Percentiles rank a stretch among this genome's conserved stretches.
Evolutionary conservation across 2,888 invertebrate genomes (phyloP).

Genomic region (Pristionchus arcanus): DNA sequence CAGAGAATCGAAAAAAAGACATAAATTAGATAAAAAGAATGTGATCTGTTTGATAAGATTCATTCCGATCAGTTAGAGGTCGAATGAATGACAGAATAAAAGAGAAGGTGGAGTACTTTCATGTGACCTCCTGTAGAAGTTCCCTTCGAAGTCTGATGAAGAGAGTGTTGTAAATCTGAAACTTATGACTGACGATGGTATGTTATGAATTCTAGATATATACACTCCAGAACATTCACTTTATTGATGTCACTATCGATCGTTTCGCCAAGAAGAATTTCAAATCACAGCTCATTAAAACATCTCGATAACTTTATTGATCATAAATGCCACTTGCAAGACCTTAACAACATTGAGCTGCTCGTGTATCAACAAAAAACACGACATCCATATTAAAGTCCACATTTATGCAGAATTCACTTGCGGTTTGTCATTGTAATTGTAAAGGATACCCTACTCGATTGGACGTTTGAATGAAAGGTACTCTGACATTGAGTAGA

Average conservation of each 20-base stretch:
- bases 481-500: background rate
- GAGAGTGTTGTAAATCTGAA: too few relatives aligned
- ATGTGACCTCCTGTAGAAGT: background rate
- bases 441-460: too few relatives aligned
- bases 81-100: background rate
- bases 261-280: background rate
- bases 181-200: too few relatives aligned
- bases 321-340: background rate
- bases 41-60: background rate
- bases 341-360: background rate
- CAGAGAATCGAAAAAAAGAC: slow-evolving; percentile 16
- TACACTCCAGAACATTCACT: too few relatives aligned
- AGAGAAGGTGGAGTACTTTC: background rate
- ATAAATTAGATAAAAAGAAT: slow-evolving; percentile 18
- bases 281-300: background rate
- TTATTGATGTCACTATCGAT: background rate
- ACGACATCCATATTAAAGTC: too few relatives aligned
- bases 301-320: background rate
- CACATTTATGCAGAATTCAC: too few relatives aligned
- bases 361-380: too few relatives aligned
- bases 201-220: too few relatives aligned
- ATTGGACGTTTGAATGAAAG: background rate
- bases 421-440: too few relatives aligned
- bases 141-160: background rate
- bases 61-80: background rate